Base-by-base conservation (phyloP, 1,140 invertebrate genomes). In the Zeugodacus cucurbitae region DNA sequence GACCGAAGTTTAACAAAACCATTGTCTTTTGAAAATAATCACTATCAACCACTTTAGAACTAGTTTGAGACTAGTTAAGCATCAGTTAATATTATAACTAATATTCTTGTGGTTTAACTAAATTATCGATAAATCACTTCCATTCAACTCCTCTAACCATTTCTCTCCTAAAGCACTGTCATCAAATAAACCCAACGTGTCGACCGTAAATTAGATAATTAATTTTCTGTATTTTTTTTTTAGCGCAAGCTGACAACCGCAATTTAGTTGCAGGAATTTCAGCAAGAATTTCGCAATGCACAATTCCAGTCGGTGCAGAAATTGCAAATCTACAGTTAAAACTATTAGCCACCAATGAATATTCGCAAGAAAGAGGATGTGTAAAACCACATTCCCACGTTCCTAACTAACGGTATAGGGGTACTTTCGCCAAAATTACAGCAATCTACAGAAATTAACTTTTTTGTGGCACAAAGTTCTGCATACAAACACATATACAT, bases 361-460 rank as follows among this genome's bases (percentile, higher is more conserved):
- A 82, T 82, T 37, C 41, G 74, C 41, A 41, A 74, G 26, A 48
- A 34, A 48, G 74, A 54, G 20, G 34, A 82, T 22, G 34, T 74
- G 20, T 74, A 74, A 82, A 54, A 82, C 22, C 14, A n/a, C 41
- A 82, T 82, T 82, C 74, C 74, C 74, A 82, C 74, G 74, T 82
- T 82, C 11, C 74, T 17, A 22, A 26, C 37, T 82, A 82, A 48
- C 11, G 74, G n/a, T 82, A 41, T 26, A 48, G 41, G 26, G 41
- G 26, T 41, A 82, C 74, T 82, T 82, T 82, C 74, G 74, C 74
- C 74, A 82, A 82, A 74, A 82, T 82, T 82, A 82, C 74, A 11
- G 74, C 74, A 82, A 82, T 82, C 41, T 82, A 29, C 11, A 8
- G 74, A 82, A 82, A 82, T 82, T 82, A 78, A 20, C 58, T 22